phyloP scores from a whole-genome alignment of 1,140 invertebrate species.

The Gonatopus flavifemur region DNA sequence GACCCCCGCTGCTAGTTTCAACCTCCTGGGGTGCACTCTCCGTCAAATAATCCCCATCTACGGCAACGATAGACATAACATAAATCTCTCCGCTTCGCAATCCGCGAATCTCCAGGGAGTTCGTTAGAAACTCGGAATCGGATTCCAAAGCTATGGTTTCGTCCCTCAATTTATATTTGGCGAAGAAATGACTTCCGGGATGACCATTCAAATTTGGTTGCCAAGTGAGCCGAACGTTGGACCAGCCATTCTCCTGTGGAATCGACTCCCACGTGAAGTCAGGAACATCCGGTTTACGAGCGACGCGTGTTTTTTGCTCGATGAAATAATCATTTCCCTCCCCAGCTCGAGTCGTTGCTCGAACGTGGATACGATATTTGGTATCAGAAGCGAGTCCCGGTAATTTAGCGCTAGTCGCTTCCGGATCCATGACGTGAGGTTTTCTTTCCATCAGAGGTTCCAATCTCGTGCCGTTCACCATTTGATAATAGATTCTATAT shows the following conservation, averaged over 20 bases:
- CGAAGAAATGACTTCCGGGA: constrained; percentile 82
- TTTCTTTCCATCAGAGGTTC: constrained; percentile 70
- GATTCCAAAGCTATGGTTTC: constrained; percentile 68
- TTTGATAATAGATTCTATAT: constrained; percentile 89
- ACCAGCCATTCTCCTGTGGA: constrained; percentile 72
- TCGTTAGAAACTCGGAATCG: constrained; percentile 69
- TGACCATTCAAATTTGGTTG: constrained; percentile 72
- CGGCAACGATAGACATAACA: constrained; percentile 87
- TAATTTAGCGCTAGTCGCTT: constrained; percentile 78
- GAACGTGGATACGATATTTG: constrained; percentile 85
- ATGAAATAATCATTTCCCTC: constrained; percentile 82
- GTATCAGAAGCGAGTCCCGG: constrained; percentile 80
- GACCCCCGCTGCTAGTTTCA: constrained; percentile 70
- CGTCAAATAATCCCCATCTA: constrained; percentile 80
- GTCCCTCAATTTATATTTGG: constrained; percentile 78
- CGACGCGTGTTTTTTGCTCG: constrained; percentile 71
- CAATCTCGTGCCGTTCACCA: constrained; percentile 73
- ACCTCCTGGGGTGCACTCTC: constrained; percentile 76
- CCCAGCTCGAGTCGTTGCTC: constrained; percentile 80
- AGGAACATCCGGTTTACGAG: constrained; percentile 74
- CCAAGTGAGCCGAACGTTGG: constrained; percentile 82
- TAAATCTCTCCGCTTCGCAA: constrained; percentile 84
- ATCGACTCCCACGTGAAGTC: constrained; percentile 71
- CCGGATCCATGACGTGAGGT: constrained; percentile 76
- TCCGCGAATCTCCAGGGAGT: constrained; percentile 69